Base-by-base conservation (phyloP, 2,888 invertebrate species). In the Xylota sylvarum region DNA sequence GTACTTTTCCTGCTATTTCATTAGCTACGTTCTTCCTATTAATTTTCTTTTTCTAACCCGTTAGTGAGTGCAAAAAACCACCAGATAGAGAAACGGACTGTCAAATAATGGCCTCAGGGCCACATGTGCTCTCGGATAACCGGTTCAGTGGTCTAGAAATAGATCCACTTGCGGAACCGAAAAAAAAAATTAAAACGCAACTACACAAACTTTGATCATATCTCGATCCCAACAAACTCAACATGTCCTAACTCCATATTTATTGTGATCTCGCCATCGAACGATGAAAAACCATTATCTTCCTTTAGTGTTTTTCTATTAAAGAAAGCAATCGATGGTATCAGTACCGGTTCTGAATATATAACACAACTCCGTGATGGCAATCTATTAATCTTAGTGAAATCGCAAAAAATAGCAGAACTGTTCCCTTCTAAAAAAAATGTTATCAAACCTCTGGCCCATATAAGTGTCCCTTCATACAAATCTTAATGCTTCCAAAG, bases 351-450 rank as follows among this genome's bases (percentile, higher is more conserved):
- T 5, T 65, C 32, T 12, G 64, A 65, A 65, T 32, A 17, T 5
- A 65, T 65, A 9, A 35, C 46, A 4, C 46, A 50, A 32, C 17
- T 67, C 19, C n/a, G 67, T 12, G 50, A 67, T n/a, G 50, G 65
- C 1, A 65, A 43, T 7, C 48, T 65, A 3, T 12, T 65, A 10
- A 30, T 65, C 4, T 14, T 65, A 3, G 35, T 35, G 5, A 64
- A 46, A 64, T 32, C 64, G 1, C 27, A 46, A 30, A 50, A 65
- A 65, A 35, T 65, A 1, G 35, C 50, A 6, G 50, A 23, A 19
- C 12, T 67, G 2, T 50, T 50, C n/a, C 23, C 19, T 5, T 40
- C 23, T 12, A n/a, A 37, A 65, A 35, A 50, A 65, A 48, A 32
- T 10, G 2, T 9, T 52, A 12, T 32, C 50, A 6, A 67, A 67